Percentiles rank a stretch among this genome's conserved stretches.
phyloP scores from a whole-genome alignment of 92 coral and sea anemone species.

The Scolanthus callimorphus region DNA sequence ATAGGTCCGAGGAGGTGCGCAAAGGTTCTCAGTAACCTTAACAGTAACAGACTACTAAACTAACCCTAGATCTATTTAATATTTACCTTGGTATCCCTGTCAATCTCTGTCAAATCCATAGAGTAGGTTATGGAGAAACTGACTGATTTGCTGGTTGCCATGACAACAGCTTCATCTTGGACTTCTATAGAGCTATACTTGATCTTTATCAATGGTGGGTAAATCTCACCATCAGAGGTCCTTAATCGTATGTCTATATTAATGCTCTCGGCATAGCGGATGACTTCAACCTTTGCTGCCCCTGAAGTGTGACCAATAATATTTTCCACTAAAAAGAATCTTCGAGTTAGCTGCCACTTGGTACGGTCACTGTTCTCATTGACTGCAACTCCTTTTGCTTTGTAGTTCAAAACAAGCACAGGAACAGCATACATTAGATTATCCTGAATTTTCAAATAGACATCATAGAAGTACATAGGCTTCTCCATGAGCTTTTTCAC shows the following conservation, averaged over 20 bases:
- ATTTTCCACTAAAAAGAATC: conserved; percentile 81
- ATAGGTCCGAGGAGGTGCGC: too few relatives aligned
- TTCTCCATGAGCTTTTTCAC: conserved; percentile 46
- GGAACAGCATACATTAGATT: conserved; percentile 71
- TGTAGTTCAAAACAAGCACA: conserved; percentile 63
- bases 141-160: conserved; percentile 46
- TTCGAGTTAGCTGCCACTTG: conserved; percentile 73
- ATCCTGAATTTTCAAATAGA: conserved; percentile 45
- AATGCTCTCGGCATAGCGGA: conserved; percentile 68
- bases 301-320: conserved; percentile 51
- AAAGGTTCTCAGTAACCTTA: too few relatives aligned
- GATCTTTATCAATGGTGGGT: conserved; percentile 71
- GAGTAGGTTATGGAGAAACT: conserved; percentile 70
- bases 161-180: conserved; percentile 46
- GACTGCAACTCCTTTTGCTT: conserved; percentile 35
- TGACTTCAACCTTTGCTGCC: conserved; percentile 31
- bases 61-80: too few relatives aligned
- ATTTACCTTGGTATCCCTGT: conserved; percentile 71
- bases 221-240: conserved; percentile 88
- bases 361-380: conserved; percentile 55
- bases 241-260: conserved; percentile 63
- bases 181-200: conserved; percentile 69
- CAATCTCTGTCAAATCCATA: conserved; percentile 66
- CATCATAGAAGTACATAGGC: conserved; percentile 70
- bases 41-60: too few relatives aligned